Conservation (phyloP, 2,797 vertebrate genomes). For the Sardinella longiceps region DNA sequence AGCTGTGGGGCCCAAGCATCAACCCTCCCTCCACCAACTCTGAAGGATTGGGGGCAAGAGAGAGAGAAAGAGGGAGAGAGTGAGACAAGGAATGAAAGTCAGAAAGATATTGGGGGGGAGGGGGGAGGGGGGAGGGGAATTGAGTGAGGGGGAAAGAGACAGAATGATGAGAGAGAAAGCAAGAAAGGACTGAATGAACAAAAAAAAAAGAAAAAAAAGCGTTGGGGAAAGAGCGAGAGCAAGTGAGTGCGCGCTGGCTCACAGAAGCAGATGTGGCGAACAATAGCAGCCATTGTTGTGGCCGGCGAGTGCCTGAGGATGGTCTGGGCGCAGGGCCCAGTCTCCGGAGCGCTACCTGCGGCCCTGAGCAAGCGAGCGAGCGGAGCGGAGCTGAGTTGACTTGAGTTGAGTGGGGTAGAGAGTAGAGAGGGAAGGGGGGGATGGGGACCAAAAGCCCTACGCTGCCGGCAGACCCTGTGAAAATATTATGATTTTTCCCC, state of each 20-base stretch:
- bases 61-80: background rate
- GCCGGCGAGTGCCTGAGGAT: constrained; percentile 74
- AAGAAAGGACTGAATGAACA: constrained; percentile 50
- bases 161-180: constrained; percentile 23
- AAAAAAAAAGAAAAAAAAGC: background rate
- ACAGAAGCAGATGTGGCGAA: constrained; percentile 80
- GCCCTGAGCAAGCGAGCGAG: constrained; percentile 72
- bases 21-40: background rate
- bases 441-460: background rate
- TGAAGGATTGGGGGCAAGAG: constrained; percentile 27
- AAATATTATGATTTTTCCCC: constrained; percentile 74
- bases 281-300: constrained; percentile 84
- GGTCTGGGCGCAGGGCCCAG: constrained; percentile 79
- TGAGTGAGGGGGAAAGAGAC: background rate
- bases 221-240: constrained; percentile 26
- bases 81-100: constrained; percentile 41
- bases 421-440: background rate
- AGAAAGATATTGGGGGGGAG: constrained; percentile 47
- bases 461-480: constrained; percentile 75
- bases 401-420: background rate
- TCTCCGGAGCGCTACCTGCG: constrained; percentile 79
- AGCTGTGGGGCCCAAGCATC: background rate
- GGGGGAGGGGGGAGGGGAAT: background rate
- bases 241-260: constrained; percentile 59
- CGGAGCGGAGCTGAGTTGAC: too few species aligned